Percentiles rank a stretch among this genome's conserved stretches.
Evolutionary conservation across 1,140 invertebrate species (phyloP).

Genomic region (Lordiphosa collinella): DNA sequence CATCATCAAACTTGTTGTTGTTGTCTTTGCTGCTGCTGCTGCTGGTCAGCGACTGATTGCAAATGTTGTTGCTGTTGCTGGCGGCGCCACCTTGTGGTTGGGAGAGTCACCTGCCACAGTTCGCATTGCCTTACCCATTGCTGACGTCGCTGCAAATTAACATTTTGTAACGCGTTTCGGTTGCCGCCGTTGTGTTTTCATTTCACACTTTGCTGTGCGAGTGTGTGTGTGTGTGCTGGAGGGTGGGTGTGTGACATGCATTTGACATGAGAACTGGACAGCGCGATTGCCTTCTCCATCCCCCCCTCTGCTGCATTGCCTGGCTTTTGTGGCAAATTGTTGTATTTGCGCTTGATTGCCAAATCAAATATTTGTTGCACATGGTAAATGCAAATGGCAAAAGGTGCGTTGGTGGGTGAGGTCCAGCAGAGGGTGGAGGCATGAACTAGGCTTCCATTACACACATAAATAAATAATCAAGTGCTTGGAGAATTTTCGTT

Average conservation of each 20-base stretch:
- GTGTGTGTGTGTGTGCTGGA: slow-evolving; percentile 4
- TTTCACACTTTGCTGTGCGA: slow-evolving; percentile 40
- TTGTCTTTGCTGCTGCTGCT: slow-evolving; percentile 11
- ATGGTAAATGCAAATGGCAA: slow-evolving; percentile 13
- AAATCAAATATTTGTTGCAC: slow-evolving; percentile 64
- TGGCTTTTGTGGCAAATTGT: slow-evolving; percentile 51
- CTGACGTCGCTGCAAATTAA: slow-evolving; percentile 60
- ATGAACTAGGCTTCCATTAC: slow-evolving; percentile 29
- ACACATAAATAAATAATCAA: slow-evolving; percentile 46
- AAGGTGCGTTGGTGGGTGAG: too few relatives aligned
- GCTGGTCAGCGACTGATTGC: slow-evolving; percentile 49
- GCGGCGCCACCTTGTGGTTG: slow-evolving; percentile 31
- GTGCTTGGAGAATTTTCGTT: slow-evolving; percentile 16
- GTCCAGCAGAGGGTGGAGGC: too few relatives aligned
- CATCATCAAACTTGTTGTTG: slow-evolving; percentile 36
- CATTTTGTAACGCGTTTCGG: slow-evolving; percentile 68
- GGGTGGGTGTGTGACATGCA: slow-evolving; percentile 40
- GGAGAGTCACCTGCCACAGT: slow-evolving; percentile 35
- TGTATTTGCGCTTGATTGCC: slow-evolving; percentile 69
- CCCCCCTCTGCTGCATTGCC: background rate
- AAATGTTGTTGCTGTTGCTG: slow-evolving; percentile 40
- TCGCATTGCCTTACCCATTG: slow-evolving; percentile 4
- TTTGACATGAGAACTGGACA: slow-evolving; percentile 43
- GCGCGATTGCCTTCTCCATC: slow-evolving; percentile 31
- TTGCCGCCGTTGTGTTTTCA: slow-evolving; percentile 52